Evolutionary conservation across 2,888 invertebrate genomes (phyloP).

Genomic region (Ferrisia virgata): DNA sequence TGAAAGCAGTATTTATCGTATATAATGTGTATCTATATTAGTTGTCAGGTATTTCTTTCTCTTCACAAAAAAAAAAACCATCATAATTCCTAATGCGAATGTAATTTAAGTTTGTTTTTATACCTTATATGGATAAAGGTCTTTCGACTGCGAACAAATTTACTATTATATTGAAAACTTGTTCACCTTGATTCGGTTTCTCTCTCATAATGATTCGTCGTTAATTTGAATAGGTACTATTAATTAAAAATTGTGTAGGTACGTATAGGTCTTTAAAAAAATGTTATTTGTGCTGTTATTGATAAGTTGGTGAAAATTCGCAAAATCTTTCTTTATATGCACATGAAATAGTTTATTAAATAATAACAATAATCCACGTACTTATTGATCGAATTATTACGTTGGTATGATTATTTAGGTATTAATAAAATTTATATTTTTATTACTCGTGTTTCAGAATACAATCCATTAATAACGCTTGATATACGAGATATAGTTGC

Average conservation of each 20-base stretch:
- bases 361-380: too few species aligned
- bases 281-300: not conserved
- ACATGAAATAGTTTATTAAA: too few species aligned
- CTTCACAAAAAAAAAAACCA: not conserved
- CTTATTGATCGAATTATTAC: too few species aligned
- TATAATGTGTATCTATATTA: too few species aligned
- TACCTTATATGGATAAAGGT: conserved; percentile 20
- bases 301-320: not conserved
- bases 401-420: too few species aligned
- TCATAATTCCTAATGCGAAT: not conserved
- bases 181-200: conserved; percentile 1
- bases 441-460: conserved; percentile 7
- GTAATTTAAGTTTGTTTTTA: not conserved
- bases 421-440: too few species aligned
- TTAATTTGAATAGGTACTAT: conserved; percentile 11
- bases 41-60: not conserved
- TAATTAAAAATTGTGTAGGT: not conserved
- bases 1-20: too few species aligned
- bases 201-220: not conserved
- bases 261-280: not conserved
- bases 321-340: too few species aligned
- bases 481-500: not conserved
- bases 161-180: conserved; percentile 1
- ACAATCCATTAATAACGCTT: not conserved
- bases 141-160: not conserved